Evolutionary conservation across 2,113 vertebrate genomes (phyloP), one percentile per base, ranked within the genome.

Genomic region (Bothrops jararaca): DNA sequence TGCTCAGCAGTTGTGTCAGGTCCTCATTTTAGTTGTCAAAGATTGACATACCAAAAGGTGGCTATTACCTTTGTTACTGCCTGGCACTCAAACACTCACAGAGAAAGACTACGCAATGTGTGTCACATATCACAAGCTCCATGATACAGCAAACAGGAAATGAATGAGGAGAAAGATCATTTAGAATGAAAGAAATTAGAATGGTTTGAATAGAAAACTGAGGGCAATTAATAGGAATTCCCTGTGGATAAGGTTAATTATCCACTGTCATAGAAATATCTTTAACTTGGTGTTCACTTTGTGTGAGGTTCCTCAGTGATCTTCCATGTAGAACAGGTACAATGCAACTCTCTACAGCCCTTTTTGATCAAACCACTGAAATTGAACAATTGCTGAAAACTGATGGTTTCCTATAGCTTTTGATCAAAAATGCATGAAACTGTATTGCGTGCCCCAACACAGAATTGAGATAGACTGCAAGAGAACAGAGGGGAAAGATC

Each of bases 1-100:
- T 91, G 90, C 53, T 91, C 90, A 85, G 86, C 3, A 4, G 52
- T 42, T 88, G 89, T 91, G 90, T 91, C 53, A 52, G 86, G 42
- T 91, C 74, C 48, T 42, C 29, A 48, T 57, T 89, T 91, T 26
- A 85, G 60, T 20, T 29, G 88, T 86, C 92, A 64, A 52, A 86
- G 45, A 20, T 26, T 50, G 45, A 54, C 45, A 53, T 64, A 45
- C 89, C 92, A 86, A 54, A 93, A 86, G 91, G 23, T 85, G 60
- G 86, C 90, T 64, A 42, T 91, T 89, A 60, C 22, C 50, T 80
- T 88, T 88, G 29, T 69, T 29, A 88, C 42, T 48, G 45, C 60
- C 64, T 89, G 86, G 23, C 64, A 50, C 22, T 85, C 86, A 26
- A 22, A 89, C 88, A 5, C 42, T 53, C 7, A 6, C 18, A 22